Conservation (phyloP, 2,797 vertebrate species). For the Tokudaia muenninki region DNA sequence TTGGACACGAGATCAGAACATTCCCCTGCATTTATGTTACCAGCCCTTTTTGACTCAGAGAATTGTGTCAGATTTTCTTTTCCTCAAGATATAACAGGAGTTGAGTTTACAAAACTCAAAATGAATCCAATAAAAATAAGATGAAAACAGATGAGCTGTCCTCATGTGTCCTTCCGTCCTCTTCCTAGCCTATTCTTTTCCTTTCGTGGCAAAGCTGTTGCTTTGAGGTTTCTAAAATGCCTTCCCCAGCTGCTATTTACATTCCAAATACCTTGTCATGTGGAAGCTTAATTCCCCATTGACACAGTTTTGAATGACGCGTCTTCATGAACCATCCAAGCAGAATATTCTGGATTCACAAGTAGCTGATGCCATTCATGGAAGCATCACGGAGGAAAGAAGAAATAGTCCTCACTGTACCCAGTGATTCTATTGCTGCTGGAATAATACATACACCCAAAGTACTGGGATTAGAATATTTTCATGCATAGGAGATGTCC, state of each 20-base stretch:
- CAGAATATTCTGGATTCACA: slow-evolving; percentile 75
- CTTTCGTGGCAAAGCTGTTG: slow-evolving; percentile 82
- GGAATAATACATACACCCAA: not conserved
- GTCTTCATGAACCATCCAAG: slow-evolving; percentile 77
- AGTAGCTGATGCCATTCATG: slow-evolving; percentile 76
- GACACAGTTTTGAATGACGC: slow-evolving; percentile 78
- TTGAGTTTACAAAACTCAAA: slow-evolving; percentile 89
- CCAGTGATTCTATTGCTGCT: not conserved
- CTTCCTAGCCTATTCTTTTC: slow-evolving; percentile 85
- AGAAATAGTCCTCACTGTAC: not conserved
- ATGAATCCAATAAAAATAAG: slow-evolving; percentile 90
- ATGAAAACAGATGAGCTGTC: slow-evolving; percentile 88
- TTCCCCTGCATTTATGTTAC: slow-evolving; percentile 86
- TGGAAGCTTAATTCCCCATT: slow-evolving; percentile 80
- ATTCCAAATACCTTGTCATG: slow-evolving; percentile 83
- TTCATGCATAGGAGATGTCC: not conserved
- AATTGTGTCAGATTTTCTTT: slow-evolving; percentile 88
- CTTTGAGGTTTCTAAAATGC: slow-evolving; percentile 81
- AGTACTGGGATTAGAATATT: not conserved
- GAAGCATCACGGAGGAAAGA: slow-evolving; percentile 33
- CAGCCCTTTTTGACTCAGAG: slow-evolving; percentile 88
- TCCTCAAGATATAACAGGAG: slow-evolving; percentile 87
- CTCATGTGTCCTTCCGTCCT: slow-evolving; percentile 88
- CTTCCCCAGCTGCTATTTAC: slow-evolving; percentile 70
- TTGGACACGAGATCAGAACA: slow-evolving; percentile 83